A percentile compares a stretch with the other conserved stretches of the same genome.
Evolutionary conservation across 2,797 vertebrate species (phyloP).

Genomic region (Mustela erminea): DNA sequence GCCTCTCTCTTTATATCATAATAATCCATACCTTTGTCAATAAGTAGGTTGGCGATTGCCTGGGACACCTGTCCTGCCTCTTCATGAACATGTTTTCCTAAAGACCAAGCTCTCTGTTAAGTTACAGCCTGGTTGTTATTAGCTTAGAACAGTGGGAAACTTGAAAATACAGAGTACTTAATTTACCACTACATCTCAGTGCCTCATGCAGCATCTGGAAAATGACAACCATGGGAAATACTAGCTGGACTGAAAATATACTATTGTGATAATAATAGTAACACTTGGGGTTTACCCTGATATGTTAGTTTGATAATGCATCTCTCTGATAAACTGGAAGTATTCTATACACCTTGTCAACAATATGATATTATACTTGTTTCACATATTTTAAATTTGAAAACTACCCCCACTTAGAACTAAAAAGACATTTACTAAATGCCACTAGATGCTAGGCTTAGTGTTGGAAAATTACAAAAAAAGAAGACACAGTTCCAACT

Average conservation of each 20-base stretch:
- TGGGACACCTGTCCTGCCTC: not conserved
- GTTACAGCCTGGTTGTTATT: not conserved
- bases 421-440: constrained; percentile 2
- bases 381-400: constrained; percentile 38
- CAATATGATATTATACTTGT: not conserved
- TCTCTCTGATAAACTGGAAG: not conserved
- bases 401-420: constrained; percentile 37
- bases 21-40: not conserved
- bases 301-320: not conserved
- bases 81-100: not conserved
- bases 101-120: not conserved
- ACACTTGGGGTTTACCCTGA: not conserved
- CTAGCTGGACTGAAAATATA: not conserved
- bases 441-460: not conserved
- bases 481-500: not conserved
- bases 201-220: not conserved
- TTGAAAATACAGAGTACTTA: not conserved
- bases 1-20: not conserved
- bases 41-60: not conserved
- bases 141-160: constrained; percentile 8
- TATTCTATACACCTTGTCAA: not conserved
- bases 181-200: not conserved
- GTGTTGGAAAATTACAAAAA: not conserved
- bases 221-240: not conserved
- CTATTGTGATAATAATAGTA: constrained; percentile 28